Base-by-base conservation (phyloP, 2,888 invertebrate genomes). In the Cactoblastis cactorum region DNA sequence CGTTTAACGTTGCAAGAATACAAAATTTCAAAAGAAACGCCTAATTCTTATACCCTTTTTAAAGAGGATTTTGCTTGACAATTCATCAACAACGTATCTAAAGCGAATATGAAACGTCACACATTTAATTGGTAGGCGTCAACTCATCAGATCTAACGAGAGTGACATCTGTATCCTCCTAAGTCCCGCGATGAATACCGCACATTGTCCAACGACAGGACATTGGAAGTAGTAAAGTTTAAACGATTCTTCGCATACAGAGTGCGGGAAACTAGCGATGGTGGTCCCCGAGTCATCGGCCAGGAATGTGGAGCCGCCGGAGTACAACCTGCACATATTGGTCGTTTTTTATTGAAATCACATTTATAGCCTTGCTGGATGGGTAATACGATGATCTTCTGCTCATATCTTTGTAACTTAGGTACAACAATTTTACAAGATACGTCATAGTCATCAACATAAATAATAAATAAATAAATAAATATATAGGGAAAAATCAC, bases 241-340 rank as follows among this genome's bases (percentile, higher is more conserved):
- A 69, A 72, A 76, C 70, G 66, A 67, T 65, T 60, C 62, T 67
- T 67, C 65, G 66, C 61, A 52, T 70, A 74, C 74, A 8, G 28
- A 28, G 68, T 69, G 69, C 69, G 60, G 61, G 62, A 64, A 63
- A 61, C 62, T 58, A 57, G 61, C 67, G 64, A 59, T 59, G 63
- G 62, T 62, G 67, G 71, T 63, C 67, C 63, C 81, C 28, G 9
- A 6, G 60, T 87, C 88, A 88, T 71, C 81, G 79, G 35, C 66
- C 60, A 58, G 84, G 87, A 88, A 88, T 88, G 88, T 78, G 77
- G 79, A 69, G 77, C 78, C 73, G 69, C 76, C 51, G 74, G 69
- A 72, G 73, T 74, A 71, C 68, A 43, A 28, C 43, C 43, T 28
- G 43, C 11, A 17, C 49, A 45, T 50, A 45, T 49, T 43, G 52